Conservation (phyloP, 2,888 invertebrate genomes). For the Clitarchus hookeri region DNA sequence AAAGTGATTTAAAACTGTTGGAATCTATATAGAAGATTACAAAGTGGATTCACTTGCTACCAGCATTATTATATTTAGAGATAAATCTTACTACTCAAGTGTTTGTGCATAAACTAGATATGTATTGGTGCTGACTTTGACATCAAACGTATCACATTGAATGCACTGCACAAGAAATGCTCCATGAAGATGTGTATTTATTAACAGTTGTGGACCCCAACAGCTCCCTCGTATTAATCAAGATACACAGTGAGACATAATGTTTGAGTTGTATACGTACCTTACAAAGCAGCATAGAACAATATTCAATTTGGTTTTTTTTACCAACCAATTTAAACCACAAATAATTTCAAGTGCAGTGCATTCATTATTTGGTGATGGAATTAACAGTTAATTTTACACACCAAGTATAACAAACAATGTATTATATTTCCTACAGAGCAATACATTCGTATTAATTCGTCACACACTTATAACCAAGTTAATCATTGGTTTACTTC, state of each 20-base stretch:
- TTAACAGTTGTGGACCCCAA: too few relatives aligned
- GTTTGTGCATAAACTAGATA: neutral
- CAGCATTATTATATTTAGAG: neutral
- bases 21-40: neutral
- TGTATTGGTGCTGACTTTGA: neutral
- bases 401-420: conserved; percentile 8
- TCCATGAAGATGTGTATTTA: neutral
- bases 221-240: too few relatives aligned
- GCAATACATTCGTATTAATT: neutral
- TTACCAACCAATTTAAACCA: neutral
- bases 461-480: neutral
- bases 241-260: too few relatives aligned
- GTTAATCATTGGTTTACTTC: neutral
- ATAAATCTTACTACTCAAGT: neutral
- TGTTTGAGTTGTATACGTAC: too few relatives aligned
- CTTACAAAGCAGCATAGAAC: neutral
- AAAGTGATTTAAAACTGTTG: neutral
- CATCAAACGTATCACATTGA: neutral
- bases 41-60: neutral
- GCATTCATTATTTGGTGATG: neutral
- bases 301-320: neutral
- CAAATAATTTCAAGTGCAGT: neutral
- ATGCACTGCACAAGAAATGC: conserved; percentile 9
- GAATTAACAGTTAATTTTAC: neutral
- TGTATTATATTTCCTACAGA: neutral